Evolutionary conservation across 2,888 invertebrate species (phyloP).

Genomic region (Autographa gamma): DNA sequence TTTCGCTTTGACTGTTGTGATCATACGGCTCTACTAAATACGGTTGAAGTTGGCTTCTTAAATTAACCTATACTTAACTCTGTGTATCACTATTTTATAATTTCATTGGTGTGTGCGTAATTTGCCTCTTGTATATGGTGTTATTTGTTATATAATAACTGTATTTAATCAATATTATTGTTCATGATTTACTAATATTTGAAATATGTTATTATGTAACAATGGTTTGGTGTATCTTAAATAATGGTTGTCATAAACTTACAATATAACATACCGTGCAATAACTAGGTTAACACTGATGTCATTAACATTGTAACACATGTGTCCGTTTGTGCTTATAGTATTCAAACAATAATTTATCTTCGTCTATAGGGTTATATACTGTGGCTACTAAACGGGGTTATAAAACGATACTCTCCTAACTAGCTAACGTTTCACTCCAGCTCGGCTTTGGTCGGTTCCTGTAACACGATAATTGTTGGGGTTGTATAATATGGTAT

Average conservation of each 20-base stretch:
- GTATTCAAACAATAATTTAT: constrained; percentile 55
- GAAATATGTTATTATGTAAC: constrained; percentile 76
- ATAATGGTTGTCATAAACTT: constrained; percentile 55
- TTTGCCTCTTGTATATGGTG: constrained; percentile 84
- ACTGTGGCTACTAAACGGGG: constrained; percentile 57
- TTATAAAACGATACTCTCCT: constrained; percentile 55
- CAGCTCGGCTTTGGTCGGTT: constrained; percentile 74
- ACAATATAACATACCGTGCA: constrained; percentile 52
- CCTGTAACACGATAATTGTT: constrained; percentile 70
- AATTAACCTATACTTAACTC: constrained; percentile 69
- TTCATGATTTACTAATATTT: constrained; percentile 51
- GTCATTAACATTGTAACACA: constrained; percentile 65
- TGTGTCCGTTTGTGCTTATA: constrained; percentile 55
- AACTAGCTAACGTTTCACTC: constrained; percentile 73
- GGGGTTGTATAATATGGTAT: constrained; percentile 77
- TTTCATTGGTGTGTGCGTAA: constrained; percentile 87
- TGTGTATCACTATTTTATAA: constrained; percentile 76
- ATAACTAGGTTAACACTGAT: constrained; percentile 66
- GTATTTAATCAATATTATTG: constrained; percentile 50
- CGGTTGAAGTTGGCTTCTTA: constrained; percentile 82
- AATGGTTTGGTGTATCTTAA: constrained; percentile 69
- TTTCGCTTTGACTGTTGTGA: constrained; percentile 84
- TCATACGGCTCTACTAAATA: constrained; percentile 81
- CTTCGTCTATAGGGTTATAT: constrained; percentile 57
- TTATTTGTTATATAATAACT: constrained; percentile 79